Evolutionary conservation across 92 coral and sea anemone genomes (phyloP).

Genomic region (Anthopleura xanthogrammica): DNA sequence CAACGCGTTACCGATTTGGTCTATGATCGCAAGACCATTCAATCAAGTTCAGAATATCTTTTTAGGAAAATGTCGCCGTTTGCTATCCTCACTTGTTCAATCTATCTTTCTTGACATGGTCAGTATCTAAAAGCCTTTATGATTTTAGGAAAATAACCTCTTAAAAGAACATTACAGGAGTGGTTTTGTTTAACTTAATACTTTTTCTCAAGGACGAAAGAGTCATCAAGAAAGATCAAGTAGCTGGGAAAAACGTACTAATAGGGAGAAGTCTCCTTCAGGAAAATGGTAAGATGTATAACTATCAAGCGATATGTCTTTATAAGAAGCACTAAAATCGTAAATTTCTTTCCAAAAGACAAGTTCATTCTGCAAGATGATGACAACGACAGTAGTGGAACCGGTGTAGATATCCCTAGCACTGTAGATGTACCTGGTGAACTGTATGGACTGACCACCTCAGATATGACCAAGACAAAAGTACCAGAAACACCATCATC

Average conservation of each 20-base stretch:
- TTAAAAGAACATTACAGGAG: too few species aligned
- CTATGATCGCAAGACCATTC: too few species aligned
- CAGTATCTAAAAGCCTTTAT: too few species aligned
- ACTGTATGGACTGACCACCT: neutral
- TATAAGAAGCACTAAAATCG: too few species aligned
- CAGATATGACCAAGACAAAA: neutral
- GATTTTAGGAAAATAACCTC: too few species aligned
- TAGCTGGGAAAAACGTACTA: neutral
- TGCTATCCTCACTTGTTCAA: too few species aligned
- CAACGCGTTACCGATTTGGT: too few species aligned
- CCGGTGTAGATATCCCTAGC: neutral
- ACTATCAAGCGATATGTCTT: neutral
- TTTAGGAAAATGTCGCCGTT: too few species aligned
- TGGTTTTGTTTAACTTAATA: neutral
- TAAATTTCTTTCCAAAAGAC: neutral
- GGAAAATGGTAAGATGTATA: constrained; percentile 16
- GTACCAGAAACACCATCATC: neutral
- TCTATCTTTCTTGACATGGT: too few species aligned
- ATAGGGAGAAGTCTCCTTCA: constrained; percentile 9
- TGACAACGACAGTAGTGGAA: constrained; percentile 3
- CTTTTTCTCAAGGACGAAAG: constrained; percentile 12
- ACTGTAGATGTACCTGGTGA: too few species aligned
- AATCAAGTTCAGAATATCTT: too few species aligned
- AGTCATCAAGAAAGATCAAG: neutral
- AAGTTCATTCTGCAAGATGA: neutral